Conservation (phyloP, 2,888 invertebrate species). For the Pammene aurita region DNA sequence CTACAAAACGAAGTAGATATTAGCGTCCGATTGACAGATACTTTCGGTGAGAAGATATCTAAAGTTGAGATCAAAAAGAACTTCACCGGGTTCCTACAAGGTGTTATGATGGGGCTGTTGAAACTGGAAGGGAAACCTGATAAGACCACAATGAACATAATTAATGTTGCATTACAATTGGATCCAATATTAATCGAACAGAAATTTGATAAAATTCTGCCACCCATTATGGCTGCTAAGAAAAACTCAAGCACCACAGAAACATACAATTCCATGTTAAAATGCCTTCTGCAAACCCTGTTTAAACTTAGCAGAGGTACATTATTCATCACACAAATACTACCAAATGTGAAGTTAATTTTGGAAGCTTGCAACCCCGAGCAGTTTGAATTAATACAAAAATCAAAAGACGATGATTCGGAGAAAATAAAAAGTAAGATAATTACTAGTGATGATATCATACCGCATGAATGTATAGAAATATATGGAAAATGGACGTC, state of each 20-base stretch:
- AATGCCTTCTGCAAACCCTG: conserved; percentile 68
- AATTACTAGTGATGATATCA: conserved; percentile 65
- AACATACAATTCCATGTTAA: conserved; percentile 66
- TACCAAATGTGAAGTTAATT: conserved; percentile 65
- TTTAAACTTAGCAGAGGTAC: conserved; percentile 75
- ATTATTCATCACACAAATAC: conserved; percentile 66
- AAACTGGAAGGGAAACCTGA: conserved; percentile 71
- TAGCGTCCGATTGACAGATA: conserved; percentile 67
- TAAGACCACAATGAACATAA: conserved; percentile 65
- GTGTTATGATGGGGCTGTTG: conserved; percentile 66
- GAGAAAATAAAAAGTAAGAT: conserved; percentile 64
- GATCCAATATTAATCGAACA: conserved; percentile 74
- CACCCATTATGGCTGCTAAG: conserved; percentile 67
- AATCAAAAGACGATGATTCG: conserved; percentile 53
- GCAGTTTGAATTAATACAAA: conserved; percentile 64
- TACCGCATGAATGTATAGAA: conserved; percentile 67
- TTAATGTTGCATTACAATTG: conserved; percentile 68
- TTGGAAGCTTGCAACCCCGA: conserved; percentile 69
- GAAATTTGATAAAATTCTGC: conserved; percentile 65
- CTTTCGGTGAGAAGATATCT: conserved; percentile 66
- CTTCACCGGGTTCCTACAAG: conserved; percentile 69
- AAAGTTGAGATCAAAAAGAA: conserved; percentile 73
- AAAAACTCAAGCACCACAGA: conserved; percentile 57
- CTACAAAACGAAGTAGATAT: conserved; percentile 71
- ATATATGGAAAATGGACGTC: conserved; percentile 71